Conservation (phyloP, 2,797 vertebrate species). For the Lagocephalus sceleratus region DNA sequence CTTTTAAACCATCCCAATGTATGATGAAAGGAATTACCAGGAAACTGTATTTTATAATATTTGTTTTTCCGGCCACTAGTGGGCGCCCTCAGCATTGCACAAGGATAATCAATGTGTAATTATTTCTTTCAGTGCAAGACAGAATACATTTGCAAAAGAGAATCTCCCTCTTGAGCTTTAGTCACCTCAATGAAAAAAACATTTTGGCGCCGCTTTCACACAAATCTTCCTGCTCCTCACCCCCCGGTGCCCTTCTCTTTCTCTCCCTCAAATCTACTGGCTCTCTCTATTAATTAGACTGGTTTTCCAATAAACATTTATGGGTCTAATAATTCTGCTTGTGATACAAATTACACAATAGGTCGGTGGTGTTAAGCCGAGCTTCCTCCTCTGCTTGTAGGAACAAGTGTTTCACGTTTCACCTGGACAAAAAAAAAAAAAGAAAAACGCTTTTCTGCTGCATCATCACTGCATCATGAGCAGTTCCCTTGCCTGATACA, state of each 20-base stretch:
- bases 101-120: conserved; percentile 62
- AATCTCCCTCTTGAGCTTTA: conserved; percentile 53
- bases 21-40: too few relatives aligned
- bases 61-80: conserved; percentile 18
- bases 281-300: conserved; percentile 34
- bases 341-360: conserved; percentile 24
- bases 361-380: conserved; percentile 16
- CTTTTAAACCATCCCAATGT: too few relatives aligned
- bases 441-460: conserved; percentile 17
- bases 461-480: conserved; percentile 34
- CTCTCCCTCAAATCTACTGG: conserved; percentile 21
- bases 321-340: conserved; percentile 24
- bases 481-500: conserved; percentile 15
- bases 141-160: conserved; percentile 60
- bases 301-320: conserved; percentile 39
- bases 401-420: conserved; percentile 38
- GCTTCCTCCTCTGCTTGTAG: conserved; percentile 8
- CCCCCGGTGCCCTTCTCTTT: conserved; percentile 2
- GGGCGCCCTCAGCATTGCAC: conserved; percentile 17
- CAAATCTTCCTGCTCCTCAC: not conserved
- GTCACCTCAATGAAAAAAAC: conserved; percentile 56
- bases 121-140: conserved; percentile 47
- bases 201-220: conserved; percentile 46
- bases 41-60: too few relatives aligned
- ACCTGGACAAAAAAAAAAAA: conserved; percentile 32